A percentile compares a stretch with the other conserved stretches of the same genome.
phyloP scores from a whole-genome alignment of 2,797 vertebrate species.

The Trachops cirrhosus region DNA sequence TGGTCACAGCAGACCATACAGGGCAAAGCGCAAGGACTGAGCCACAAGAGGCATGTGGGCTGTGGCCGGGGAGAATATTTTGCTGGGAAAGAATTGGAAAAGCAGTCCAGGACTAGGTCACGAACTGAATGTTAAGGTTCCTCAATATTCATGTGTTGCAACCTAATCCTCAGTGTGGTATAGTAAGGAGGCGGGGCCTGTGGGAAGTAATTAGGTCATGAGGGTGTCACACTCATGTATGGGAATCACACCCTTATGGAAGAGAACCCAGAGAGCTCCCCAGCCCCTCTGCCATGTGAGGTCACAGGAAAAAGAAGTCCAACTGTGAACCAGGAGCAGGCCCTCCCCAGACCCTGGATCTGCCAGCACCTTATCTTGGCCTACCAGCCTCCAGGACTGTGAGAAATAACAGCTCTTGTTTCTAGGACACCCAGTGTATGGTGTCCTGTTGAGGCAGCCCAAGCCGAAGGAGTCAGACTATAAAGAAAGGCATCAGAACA shows the following conservation, averaged over 20 bases:
- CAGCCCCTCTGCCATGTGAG: not conserved
- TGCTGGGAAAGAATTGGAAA: not conserved
- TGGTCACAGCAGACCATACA: not conserved
- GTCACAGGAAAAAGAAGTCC: not conserved
- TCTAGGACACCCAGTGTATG: not conserved
- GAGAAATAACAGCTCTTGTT: not conserved
- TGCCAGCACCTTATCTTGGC: not conserved
- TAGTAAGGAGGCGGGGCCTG: not conserved
- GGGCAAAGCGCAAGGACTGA: not conserved
- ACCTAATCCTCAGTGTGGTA: not conserved
- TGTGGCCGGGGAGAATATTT: not conserved
- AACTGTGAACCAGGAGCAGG: not conserved
- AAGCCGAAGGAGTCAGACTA: not conserved
- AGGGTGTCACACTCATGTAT: not conserved
- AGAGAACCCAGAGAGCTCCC: not conserved
- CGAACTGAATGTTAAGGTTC: not conserved
- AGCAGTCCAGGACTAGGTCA: not conserved
- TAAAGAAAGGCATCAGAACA: not conserved
- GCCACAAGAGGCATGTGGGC: fast-evolving
- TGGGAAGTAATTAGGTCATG: not conserved
- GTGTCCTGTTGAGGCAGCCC: not conserved
- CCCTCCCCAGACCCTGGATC: not conserved
- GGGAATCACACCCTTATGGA: not conserved
- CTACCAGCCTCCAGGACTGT: not conserved
- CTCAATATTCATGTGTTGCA: not conserved